phyloP scores from a whole-genome alignment of 2,113 vertebrate genomes.

The Desmodus rotundus region DNA sequence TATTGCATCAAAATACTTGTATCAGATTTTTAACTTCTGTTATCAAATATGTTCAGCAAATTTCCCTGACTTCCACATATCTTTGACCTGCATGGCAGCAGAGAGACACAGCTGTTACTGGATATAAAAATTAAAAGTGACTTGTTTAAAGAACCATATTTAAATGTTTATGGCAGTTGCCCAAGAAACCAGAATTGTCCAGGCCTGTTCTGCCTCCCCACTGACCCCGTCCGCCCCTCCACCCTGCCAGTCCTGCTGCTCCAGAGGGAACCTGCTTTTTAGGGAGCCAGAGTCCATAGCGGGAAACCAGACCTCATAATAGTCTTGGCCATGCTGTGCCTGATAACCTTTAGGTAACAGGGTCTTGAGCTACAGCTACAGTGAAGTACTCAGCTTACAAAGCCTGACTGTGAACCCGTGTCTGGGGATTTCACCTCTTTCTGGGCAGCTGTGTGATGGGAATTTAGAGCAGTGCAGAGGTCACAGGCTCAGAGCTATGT shows the following conservation, averaged over 20 bases:
- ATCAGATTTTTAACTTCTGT: not conserved
- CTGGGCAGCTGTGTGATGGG: not conserved
- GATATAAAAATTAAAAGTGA: not conserved
- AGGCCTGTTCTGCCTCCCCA: not conserved
- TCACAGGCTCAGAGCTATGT: not conserved
- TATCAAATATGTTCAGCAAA: not conserved
- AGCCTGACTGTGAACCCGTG: not conserved
- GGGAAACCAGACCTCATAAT: not conserved
- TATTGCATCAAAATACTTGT: not conserved
- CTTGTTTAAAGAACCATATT: not conserved
- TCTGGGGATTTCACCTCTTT: not conserved
- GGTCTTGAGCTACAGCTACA: not conserved
- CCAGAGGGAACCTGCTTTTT: not conserved
- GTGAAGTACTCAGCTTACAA: not conserved
- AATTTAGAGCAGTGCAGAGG: not conserved
- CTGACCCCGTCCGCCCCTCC: too few species aligned
- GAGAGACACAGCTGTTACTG: not conserved
- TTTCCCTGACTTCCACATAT: too few species aligned
- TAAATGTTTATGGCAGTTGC: not conserved
- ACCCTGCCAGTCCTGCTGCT: not conserved
- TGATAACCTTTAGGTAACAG: not conserved
- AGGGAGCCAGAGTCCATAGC: not conserved
- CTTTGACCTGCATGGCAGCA: not conserved
- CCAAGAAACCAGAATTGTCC: not conserved
- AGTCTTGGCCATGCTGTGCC: not conserved